Evolutionary conservation across 2,113 vertebrate species (phyloP).

Genomic region (Eulacestoma nigropectus): DNA sequence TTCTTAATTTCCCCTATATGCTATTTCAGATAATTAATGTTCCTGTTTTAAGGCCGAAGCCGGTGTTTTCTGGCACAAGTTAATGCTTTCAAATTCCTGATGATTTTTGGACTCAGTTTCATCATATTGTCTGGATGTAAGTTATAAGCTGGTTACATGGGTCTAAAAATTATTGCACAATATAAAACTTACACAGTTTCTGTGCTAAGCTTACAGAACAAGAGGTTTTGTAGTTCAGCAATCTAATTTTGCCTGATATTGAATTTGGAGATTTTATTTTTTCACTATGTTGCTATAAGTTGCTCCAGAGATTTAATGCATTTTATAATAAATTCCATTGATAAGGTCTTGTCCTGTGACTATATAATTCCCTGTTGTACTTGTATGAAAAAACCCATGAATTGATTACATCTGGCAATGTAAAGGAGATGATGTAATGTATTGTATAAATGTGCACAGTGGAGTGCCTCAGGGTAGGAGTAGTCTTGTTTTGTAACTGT

Average conservation of each 20-base stretch:
- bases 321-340: background rate
- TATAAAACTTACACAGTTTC: background rate
- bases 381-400: background rate
- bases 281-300: background rate
- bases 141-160: background rate
- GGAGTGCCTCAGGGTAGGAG: constrained; percentile 18
- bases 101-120: constrained; percentile 10
- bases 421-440: constrained; percentile 29
- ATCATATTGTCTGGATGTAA: background rate
- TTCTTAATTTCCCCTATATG: background rate
- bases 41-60: background rate
- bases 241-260: background rate
- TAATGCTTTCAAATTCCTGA: background rate
- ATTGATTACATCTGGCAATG: constrained; percentile 47
- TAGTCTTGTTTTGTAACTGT: constrained; percentile 13
- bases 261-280: background rate
- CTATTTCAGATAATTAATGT: background rate
- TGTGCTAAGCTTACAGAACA: background rate
- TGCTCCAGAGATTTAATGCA: constrained; percentile 9
- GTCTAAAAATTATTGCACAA: background rate
- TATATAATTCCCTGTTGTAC: background rate
- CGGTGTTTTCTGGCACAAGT: background rate
- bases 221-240: background rate
- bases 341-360: background rate
- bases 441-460: constrained; percentile 32